Evolutionary conservation across 2,797 vertebrate species (phyloP).

Genomic region (Streptopelia turtur): DNA sequence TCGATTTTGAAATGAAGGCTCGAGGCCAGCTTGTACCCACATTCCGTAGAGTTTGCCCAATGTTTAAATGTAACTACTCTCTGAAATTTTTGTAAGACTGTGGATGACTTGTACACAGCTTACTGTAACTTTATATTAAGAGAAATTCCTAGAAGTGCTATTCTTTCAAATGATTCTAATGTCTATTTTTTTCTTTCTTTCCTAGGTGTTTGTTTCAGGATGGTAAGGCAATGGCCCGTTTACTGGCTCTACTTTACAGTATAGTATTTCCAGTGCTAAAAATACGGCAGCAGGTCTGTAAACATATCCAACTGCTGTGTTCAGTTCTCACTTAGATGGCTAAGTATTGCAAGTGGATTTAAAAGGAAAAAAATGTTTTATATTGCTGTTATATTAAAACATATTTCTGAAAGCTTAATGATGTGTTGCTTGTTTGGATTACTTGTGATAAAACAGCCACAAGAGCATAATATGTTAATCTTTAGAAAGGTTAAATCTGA

Average conservation of each 20-base stretch:
- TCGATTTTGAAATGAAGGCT: rapidly evolving
- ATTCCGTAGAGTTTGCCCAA: rapidly evolving
- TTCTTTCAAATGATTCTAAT: not conserved
- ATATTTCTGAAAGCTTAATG: not conserved
- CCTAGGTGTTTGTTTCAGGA: slow-evolving; percentile 93
- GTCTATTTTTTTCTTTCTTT: slow-evolving; percentile 7
- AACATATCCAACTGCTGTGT: not conserved
- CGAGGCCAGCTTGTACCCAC: not conserved
- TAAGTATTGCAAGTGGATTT: not conserved
- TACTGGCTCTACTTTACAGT: not conserved
- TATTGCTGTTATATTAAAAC: not conserved
- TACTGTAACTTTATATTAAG: not conserved
- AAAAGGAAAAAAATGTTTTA: not conserved
- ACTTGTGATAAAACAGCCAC: not conserved
- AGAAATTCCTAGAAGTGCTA: not conserved
- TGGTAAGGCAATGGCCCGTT: slow-evolving; percentile 85
- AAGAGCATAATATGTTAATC: not conserved
- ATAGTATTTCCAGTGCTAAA: slow-evolving; percentile 58
- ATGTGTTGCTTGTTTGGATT: not conserved
- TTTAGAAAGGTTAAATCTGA: not conserved
- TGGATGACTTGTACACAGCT: rapidly evolving
- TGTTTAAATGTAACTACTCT: not conserved
- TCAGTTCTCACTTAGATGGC: not conserved
- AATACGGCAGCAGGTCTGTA: not conserved
- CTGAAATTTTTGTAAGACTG: rapidly evolving